phyloP scores from a whole-genome alignment of 2,888 invertebrate genomes.

The Anthrax anthrax region DNA sequence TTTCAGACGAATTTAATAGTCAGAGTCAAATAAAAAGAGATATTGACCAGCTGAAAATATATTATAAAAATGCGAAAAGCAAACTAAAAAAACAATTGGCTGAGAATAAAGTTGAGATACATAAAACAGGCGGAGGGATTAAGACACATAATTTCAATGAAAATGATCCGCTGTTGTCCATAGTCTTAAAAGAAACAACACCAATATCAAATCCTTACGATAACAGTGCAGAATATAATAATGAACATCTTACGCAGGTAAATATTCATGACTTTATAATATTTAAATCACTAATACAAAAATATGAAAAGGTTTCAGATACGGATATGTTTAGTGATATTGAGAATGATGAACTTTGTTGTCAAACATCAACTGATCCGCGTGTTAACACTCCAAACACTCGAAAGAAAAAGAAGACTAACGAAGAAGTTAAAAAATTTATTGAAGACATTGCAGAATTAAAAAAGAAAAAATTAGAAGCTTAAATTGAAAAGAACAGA shows the following conservation, averaged over 20 bases:
- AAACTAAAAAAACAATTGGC: neutral
- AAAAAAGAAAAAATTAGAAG: neutral
- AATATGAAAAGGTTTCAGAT: too few relatives aligned
- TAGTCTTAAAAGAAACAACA: neutral
- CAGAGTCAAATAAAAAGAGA: neutral
- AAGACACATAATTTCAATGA: neutral
- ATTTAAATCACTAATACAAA: too few relatives aligned
- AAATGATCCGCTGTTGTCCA: neutral
- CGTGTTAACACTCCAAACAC: too few relatives aligned
- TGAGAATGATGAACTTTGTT: too few relatives aligned
- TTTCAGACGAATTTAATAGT: neutral
- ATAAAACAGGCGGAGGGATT: neutral
- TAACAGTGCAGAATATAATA: neutral
- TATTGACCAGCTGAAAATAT: neutral
- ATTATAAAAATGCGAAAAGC: neutral
- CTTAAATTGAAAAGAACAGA: neutral
- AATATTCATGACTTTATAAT: too few relatives aligned
- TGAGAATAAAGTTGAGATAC: neutral
- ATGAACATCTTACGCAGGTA: too few relatives aligned
- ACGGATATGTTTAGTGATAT: too few relatives aligned
- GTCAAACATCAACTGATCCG: too few relatives aligned
- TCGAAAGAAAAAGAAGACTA: too few relatives aligned
- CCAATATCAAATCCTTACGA: neutral
- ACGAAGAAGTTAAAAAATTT: neutral
- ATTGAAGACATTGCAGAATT: neutral